These are phyloP conservation scores for Acronicta aceris DNA, from an alignment of 2,888 invertebrate genomes.

Conservation along the genomic window DNA sequence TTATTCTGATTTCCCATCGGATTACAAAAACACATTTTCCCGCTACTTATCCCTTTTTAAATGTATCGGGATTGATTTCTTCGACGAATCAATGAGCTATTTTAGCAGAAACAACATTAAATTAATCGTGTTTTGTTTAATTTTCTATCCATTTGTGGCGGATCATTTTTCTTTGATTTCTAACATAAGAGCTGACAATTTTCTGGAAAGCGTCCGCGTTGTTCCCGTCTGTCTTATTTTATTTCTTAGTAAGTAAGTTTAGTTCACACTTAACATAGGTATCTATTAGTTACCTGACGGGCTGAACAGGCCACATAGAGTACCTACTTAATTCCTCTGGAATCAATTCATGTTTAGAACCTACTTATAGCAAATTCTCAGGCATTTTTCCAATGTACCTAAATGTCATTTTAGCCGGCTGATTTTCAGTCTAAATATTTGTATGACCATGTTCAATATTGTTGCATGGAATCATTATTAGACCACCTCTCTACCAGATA, in stretches of 20 bases:
- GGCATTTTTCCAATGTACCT: too few species aligned
- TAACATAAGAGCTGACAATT: slow-evolving; percentile 42
- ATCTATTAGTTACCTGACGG: too few species aligned
- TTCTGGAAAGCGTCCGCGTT: slow-evolving; percentile 47
- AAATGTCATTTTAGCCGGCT: too few species aligned
- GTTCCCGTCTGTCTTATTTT: slow-evolving; percentile 48
- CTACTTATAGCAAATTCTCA: too few species aligned
- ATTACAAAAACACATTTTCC: slow-evolving; percentile 48
- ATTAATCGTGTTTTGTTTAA: slow-evolving; percentile 33
- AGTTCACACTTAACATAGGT: too few species aligned
- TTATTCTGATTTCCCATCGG: slow-evolving; percentile 32
- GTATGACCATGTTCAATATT: too few species aligned
- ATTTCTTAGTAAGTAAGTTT: slow-evolving; percentile 51
- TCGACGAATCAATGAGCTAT: slow-evolving; percentile 25
- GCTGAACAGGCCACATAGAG: too few species aligned
- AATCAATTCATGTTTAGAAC: too few species aligned
- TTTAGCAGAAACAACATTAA: slow-evolving; percentile 25
- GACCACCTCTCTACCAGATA: too few species aligned
- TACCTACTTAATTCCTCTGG: too few species aligned
- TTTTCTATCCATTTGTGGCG: slow-evolving; percentile 42
- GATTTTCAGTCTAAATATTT: too few species aligned
- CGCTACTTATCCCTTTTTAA: slow-evolving; percentile 34
- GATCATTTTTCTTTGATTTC: slow-evolving; percentile 39
- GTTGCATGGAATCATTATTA: too few species aligned
- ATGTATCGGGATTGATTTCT: slow-evolving; percentile 53